phyloP scores from a whole-genome alignment of 2,888 invertebrate species.

The Lepidochitona cinerea region DNA sequence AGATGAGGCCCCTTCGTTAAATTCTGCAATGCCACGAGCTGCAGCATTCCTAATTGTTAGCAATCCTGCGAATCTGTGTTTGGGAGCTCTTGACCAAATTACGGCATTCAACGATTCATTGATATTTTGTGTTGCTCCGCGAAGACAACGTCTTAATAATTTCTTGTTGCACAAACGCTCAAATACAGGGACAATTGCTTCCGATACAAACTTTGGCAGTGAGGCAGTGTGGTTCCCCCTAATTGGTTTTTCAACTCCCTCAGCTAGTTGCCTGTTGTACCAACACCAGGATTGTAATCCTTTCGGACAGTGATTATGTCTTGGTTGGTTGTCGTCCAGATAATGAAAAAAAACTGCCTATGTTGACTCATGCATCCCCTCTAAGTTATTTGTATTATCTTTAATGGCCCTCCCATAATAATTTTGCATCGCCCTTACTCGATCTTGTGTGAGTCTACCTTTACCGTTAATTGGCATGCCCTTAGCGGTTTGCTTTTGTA shows the following conservation, averaged over 20 bases:
- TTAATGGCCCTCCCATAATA: slow-evolving; percentile 2
- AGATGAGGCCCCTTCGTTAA: not conserved
- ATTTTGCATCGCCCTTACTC: not conserved
- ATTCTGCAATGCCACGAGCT: not conserved
- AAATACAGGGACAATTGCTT: not conserved
- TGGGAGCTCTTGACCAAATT: slow-evolving; percentile 6
- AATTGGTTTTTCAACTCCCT: not conserved
- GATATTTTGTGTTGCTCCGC: not conserved
- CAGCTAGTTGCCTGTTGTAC: no score
- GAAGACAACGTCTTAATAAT: not conserved
- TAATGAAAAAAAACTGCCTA: not conserved
- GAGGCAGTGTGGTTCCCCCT: not conserved
- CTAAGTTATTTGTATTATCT: not conserved
- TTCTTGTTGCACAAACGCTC: no score
- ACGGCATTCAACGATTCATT: slow-evolving; percentile 1
- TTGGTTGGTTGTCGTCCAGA: no score
- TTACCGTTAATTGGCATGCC: not conserved
- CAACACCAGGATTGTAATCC: no score
- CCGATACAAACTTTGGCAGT: not conserved
- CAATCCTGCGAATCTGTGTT: not conserved
- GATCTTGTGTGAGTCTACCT: not conserved
- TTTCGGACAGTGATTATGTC: no score
- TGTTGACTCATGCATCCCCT: not conserved
- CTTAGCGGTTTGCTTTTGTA: not conserved
- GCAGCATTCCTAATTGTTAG: not conserved